A percentile compares a stretch with the other conserved stretches of the same genome.
Evolutionary conservation across 2,113 vertebrate species (phyloP).

Genomic region (Arizona elegans): DNA sequence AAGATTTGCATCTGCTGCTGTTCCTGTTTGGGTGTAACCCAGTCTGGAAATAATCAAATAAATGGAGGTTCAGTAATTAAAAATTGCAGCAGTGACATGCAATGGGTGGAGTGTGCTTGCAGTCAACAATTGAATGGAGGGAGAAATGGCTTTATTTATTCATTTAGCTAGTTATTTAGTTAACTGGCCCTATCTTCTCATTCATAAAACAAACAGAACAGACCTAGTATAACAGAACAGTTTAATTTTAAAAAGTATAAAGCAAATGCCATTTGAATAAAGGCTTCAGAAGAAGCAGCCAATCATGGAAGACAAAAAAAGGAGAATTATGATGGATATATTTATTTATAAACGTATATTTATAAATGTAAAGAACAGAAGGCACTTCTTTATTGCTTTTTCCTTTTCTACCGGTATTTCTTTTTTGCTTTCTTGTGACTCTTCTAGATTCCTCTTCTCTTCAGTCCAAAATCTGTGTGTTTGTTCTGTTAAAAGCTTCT

Average conservation of each 20-base stretch:
- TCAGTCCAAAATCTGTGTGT: neutral
- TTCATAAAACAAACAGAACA: neutral
- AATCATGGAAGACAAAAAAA: neutral
- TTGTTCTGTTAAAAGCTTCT: neutral
- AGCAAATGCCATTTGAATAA: neutral
- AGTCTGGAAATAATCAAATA: neutral
- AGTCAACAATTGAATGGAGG: neutral
- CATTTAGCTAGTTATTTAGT: too few species aligned
- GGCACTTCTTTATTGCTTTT: neutral
- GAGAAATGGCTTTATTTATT: neutral
- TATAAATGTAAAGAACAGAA: neutral
- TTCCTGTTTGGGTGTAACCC: conserved; percentile 10
- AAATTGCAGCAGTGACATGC: neutral
- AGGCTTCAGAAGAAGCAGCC: neutral
- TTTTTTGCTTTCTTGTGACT: neutral
- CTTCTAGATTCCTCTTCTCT: neutral
- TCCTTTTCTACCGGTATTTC: neutral
- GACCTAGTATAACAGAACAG: neutral
- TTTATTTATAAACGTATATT: neutral
- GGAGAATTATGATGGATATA: neutral
- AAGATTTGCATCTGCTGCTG: neutral
- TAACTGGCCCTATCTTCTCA: neutral
- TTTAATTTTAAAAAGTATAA: neutral
- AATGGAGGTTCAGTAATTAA: neutral
- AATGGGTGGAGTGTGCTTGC: neutral